A percentile compares a stretch with the other conserved stretches of the same genome.
phyloP scores from a whole-genome alignment of 2,888 invertebrate species.

The Drosophila stalkeri region DNA sequence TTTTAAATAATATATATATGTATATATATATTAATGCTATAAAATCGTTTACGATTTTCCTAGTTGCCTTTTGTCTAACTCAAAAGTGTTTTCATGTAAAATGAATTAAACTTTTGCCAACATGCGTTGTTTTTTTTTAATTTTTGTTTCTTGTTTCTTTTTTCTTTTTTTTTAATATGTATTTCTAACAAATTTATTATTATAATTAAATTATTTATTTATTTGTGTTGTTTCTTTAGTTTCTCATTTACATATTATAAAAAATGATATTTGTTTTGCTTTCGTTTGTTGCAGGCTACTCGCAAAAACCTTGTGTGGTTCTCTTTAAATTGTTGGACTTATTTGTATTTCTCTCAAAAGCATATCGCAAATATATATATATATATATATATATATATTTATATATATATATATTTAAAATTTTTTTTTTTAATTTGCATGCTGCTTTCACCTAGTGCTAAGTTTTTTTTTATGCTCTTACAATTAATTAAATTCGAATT shows the following conservation, averaged over 20 bases:
- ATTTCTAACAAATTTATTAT: conserved; percentile 72
- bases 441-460: conserved; percentile 69
- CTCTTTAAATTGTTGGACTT: conserved; percentile 59
- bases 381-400: background rate
- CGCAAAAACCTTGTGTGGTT: conserved; percentile 68
- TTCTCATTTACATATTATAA: conserved; percentile 66
- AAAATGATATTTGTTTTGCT: conserved; percentile 70
- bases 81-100: conserved; percentile 39
- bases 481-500: conserved; percentile 84
- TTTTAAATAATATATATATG: conserved; percentile 40
- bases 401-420: background rate
- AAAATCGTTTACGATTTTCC: conserved; percentile 75
- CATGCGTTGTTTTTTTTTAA: conserved; percentile 30
- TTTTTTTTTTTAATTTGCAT: conserved; percentile 49
- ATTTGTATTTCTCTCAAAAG: conserved; percentile 64
- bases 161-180: conserved; percentile 39
- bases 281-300: conserved; percentile 61
- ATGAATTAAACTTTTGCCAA: conserved; percentile 27
- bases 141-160: too few relatives aligned
- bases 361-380: conserved; percentile 62
- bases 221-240: conserved; percentile 1
- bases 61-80: conserved; percentile 46
- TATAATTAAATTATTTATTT: conserved; percentile 45
- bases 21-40: conserved; percentile 51
- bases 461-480: conserved; percentile 70